Base-by-base conservation (phyloP, 2,888 invertebrate species). In the Kryphioiulus occultus region DNA sequence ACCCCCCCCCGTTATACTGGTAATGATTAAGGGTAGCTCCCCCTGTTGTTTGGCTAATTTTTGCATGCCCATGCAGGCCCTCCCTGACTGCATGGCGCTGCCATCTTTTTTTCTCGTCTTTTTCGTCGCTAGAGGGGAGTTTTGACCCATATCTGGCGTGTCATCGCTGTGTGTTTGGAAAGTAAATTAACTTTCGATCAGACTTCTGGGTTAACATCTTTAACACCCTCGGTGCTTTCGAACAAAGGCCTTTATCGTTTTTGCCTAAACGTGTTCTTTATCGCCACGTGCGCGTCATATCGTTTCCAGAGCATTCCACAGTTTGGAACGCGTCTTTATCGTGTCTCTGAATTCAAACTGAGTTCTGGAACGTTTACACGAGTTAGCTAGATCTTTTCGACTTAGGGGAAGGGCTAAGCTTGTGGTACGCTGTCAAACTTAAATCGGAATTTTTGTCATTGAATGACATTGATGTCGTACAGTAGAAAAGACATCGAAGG, bases 181-280 rank as follows among this genome's bases (percentile, higher is more conserved):
- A 85, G 85, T 85, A 85, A 85, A 85, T 85, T 85, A 85, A 85
- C 85, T 85, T 85, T 85, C 85, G 39, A 78, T 78, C 78, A 78
- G 78, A 78, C 78, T 78, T 78, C 78, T 78, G 78, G 78, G 26
- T 78, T 78, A 78, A 78, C 78, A 26, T 78, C 30, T 78, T 78
- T 78, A 30, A 78, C 78, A 78, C 26, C 78, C 78, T 30, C 26
- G 19, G 44, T 44, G 4, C 19, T 35, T 35, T 35, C 19, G n/a
- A 53, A 68, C 78, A 78, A 78, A 78, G 78, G 78, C 0, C 30
- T 12, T 78, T 26, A 15, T 78, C 9, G 30, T 35, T 35, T 35
- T 35, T 15, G n/a, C n/a, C n/a, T n/a, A n/a, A n/a, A n/a, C n/a
- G n/a, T n/a, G 78, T 30, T 15, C 12, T 30, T 15, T 78, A 0